phyloP scores from a whole-genome alignment of 2,888 invertebrate species.

The Arctia plantaginis region DNA sequence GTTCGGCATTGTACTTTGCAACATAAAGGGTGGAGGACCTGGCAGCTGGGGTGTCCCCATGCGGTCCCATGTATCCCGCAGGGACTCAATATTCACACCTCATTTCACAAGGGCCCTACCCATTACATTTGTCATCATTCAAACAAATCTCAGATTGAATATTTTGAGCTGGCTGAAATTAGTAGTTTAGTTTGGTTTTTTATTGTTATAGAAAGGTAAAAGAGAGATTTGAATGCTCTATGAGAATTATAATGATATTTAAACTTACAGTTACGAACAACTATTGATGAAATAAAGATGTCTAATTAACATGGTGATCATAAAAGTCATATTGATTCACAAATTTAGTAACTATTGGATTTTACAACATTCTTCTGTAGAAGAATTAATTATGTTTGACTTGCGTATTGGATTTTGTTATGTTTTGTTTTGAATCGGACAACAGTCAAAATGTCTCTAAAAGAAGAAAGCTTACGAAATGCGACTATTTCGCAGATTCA shows the following conservation, averaged over 20 bases:
- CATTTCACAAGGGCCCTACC: constrained; percentile 81
- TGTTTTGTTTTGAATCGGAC: no score
- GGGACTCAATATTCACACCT: constrained; percentile 86
- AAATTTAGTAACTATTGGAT: no score
- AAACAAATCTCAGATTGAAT: constrained; percentile 67
- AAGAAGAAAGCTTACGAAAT: no score
- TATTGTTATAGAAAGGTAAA: constrained; percentile 1
- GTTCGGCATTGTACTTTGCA: constrained; percentile 68
- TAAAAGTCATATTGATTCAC: no score
- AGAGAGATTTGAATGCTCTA: neutral
- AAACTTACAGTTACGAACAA: neutral
- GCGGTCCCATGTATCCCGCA: constrained; percentile 71
- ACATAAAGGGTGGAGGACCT: constrained; percentile 63
- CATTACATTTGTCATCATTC: constrained; percentile 75
- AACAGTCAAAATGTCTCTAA: no score
- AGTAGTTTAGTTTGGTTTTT: constrained; percentile 52
- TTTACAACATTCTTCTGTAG: no score
- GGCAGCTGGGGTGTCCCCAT: constrained; percentile 75
- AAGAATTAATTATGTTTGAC: no score
- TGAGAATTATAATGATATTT: neutral
- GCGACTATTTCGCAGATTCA: no score
- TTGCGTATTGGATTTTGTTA: no score
- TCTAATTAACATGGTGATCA: no score
- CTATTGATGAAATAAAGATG: neutral
- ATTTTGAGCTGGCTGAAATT: constrained; percentile 62